Percentiles rank a stretch among this genome's conserved stretches.
phyloP scores from a whole-genome alignment of 2,888 invertebrate genomes.

The Orthonevra nobilis region DNA sequence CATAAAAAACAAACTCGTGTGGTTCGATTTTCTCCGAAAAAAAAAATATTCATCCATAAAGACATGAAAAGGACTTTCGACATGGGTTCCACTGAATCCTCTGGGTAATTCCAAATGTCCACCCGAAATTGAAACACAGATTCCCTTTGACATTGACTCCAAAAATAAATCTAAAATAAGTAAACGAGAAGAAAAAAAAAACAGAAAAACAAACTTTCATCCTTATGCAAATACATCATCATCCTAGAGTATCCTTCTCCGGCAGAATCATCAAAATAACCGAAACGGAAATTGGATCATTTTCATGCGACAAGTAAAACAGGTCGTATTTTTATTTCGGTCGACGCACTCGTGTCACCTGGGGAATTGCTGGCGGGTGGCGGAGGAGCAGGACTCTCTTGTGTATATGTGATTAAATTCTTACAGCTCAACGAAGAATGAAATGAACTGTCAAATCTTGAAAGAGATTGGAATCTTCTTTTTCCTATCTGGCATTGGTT shows the following conservation, averaged over 20 bases:
- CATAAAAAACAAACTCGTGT: too few relatives aligned
- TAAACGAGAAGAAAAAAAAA: constrained; percentile 23
- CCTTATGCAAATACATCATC: constrained; percentile 50
- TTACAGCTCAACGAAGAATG: constrained; percentile 70
- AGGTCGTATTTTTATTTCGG: constrained; percentile 44
- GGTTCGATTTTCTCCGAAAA: too few relatives aligned
- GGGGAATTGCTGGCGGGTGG: constrained; percentile 20
- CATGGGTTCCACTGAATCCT: too few relatives aligned
- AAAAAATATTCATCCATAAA: too few relatives aligned
- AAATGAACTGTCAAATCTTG: constrained; percentile 71
- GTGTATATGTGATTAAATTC: constrained; percentile 69
- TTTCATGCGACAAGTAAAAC: constrained; percentile 47
- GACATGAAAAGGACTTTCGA: too few relatives aligned
- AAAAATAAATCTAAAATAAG: constrained; percentile 19
- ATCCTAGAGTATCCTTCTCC: constrained; percentile 18
- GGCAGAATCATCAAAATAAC: constrained; percentile 38
- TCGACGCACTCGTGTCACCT: constrained; percentile 56
- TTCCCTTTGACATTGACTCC: constrained; percentile 52
- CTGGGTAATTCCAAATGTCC: constrained; percentile 37
- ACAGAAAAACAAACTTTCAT: constrained; percentile 18
- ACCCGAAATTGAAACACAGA: constrained; percentile 31
- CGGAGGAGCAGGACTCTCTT: constrained; percentile 18
- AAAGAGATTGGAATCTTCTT: constrained; percentile 66
- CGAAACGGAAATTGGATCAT: constrained; percentile 67
- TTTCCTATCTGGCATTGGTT: constrained; percentile 48